A percentile compares a stretch with the other conserved stretches of the same genome.
Conservation (phyloP, 2,113 vertebrate species). For the Bostrychus sinensis region DNA sequence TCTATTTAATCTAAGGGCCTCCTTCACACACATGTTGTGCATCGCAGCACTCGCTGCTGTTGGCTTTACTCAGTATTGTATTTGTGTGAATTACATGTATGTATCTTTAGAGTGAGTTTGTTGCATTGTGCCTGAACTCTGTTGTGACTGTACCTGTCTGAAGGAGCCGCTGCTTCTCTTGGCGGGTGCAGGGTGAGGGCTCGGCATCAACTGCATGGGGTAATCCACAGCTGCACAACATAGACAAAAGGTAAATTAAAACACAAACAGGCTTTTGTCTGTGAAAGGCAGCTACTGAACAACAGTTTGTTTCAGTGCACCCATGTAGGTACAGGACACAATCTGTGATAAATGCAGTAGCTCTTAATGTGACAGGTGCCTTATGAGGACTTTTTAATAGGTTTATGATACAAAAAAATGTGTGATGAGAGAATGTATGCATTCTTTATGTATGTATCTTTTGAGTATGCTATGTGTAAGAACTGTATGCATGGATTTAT, state of each 20-base stretch:
- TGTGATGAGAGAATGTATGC: too few species aligned
- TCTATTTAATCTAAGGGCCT: slow-evolving; percentile 31
- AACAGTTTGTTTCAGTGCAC: too few species aligned
- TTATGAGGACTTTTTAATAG: too few species aligned
- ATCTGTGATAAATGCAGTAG: too few species aligned
- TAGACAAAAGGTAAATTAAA: neutral
- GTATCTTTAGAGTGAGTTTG: neutral
- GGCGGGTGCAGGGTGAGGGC: slow-evolving; percentile 77
- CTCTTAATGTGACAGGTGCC: too few species aligned
- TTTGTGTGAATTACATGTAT: neutral
- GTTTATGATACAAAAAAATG: too few species aligned
- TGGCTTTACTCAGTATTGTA: neutral
- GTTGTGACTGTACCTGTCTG: slow-evolving; percentile 77
- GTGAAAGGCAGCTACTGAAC: neutral
- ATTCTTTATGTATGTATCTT: too few species aligned
- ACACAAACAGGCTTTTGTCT: neutral
- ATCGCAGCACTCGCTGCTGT: slow-evolving; percentile 14
- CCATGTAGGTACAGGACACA: too few species aligned
- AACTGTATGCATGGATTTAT: too few species aligned
- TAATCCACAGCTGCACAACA: slow-evolving; percentile 84
- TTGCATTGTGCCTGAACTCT: neutral
- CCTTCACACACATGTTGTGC: slow-evolving; percentile 8
- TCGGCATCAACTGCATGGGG: slow-evolving; percentile 88
- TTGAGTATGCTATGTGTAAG: too few species aligned
- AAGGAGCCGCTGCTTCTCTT: slow-evolving; percentile 87